Conservation (phyloP, 2,888 invertebrate species). For the Habrosyne pyritoides region DNA sequence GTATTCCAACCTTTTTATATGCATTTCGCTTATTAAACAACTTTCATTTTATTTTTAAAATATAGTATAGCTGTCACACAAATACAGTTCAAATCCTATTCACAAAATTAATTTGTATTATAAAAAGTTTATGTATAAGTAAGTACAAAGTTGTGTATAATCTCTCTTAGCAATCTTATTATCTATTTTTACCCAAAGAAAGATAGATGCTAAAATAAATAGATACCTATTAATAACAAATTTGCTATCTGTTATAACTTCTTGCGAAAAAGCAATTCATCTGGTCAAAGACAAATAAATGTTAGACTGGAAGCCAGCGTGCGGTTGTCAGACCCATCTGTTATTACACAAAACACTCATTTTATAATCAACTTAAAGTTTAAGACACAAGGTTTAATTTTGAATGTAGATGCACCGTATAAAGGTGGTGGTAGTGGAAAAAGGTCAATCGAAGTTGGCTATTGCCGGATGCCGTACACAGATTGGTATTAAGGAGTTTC, state of each 20-base stretch:
- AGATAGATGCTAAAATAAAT: no score
- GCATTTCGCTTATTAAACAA: no score
- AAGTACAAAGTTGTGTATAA: no score
- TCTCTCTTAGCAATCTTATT: no score
- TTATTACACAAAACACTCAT: background rate
- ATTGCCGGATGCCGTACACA: constrained; percentile 10
- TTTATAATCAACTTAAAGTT: background rate
- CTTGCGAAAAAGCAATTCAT: background rate
- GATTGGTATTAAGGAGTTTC: constrained; percentile 11
- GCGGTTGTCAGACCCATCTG: background rate
- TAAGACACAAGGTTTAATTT: background rate
- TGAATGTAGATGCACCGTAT: background rate
- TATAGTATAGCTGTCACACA: no score
- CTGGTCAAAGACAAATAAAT: background rate
- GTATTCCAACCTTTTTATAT: no score
- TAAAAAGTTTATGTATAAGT: no score
- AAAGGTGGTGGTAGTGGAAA: background rate
- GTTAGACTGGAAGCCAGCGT: background rate
- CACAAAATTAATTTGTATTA: no score
- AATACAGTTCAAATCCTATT: no score
- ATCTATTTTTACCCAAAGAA: no score
- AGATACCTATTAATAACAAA: no score
- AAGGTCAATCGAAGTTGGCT: constrained; percentile 4
- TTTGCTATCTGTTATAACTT: background rate
- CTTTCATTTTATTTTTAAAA: no score